Evolutionary conservation across 2,797 vertebrate species (phyloP).

Genomic region (Nyctalus aviator): DNA sequence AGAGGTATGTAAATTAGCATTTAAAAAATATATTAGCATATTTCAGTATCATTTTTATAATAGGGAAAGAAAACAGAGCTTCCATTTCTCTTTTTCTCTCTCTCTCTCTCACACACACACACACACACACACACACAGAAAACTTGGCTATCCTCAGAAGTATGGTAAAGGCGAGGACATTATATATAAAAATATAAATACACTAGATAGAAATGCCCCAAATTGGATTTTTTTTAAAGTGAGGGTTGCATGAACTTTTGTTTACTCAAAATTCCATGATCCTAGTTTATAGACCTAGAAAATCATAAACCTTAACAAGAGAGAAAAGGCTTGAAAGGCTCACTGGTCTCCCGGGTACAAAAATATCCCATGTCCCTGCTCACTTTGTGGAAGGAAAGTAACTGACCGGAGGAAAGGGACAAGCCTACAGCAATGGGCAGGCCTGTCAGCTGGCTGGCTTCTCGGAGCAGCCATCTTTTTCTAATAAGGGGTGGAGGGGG

Average conservation of each 20-base stretch:
- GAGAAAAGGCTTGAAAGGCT: neutral
- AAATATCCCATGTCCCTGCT: neutral
- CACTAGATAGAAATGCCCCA: neutral
- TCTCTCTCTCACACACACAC: neutral
- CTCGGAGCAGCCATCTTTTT: neutral
- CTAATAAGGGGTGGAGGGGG: neutral
- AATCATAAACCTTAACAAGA: conserved; percentile 5
- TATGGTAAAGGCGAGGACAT: neutral
- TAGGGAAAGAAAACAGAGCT: neutral
- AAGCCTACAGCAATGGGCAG: neutral
- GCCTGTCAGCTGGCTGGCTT: neutral
- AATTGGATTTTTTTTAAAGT: conserved; percentile 4
- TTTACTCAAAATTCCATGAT: conserved; percentile 36
- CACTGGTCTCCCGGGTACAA: neutral
- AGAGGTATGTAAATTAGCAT: conserved; percentile 48
- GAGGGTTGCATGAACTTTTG: neutral
- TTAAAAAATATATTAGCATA: conserved; percentile 54
- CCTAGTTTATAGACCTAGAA: neutral
- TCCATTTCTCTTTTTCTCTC: neutral
- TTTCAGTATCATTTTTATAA: conserved; percentile 52
- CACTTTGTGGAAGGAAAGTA: neutral
- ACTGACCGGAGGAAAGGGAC: neutral
- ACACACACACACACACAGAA: neutral
- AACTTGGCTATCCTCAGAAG: neutral
- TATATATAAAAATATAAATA: neutral